Conservation (phyloP, 2,113 vertebrate species). For the Cavia porcellus region DNA sequence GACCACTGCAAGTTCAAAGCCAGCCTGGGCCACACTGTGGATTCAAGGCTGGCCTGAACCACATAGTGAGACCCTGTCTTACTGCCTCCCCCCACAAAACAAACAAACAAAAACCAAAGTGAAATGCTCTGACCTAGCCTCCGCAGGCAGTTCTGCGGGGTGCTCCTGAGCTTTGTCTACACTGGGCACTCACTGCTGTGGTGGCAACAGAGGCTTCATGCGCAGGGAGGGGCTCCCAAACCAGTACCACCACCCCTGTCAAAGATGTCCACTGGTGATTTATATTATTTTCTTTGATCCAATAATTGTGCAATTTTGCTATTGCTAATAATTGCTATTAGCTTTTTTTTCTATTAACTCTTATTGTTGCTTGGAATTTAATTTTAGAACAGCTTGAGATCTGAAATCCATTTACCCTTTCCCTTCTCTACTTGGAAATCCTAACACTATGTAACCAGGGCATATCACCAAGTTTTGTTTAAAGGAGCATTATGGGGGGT, state of each 20-base stretch:
- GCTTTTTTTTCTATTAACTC: background rate
- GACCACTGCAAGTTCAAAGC: background rate
- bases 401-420: background rate
- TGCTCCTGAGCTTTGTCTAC: background rate
- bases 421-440: background rate
- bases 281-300: background rate
- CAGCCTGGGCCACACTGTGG: background rate
- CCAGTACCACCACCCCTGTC: background rate
- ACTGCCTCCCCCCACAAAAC: background rate
- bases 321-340: background rate
- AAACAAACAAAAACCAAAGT: background rate
- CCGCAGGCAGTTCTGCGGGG: too few relatives aligned
- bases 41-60: background rate
- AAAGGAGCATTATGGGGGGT: background rate
- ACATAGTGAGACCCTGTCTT: background rate
- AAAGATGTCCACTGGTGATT: background rate
- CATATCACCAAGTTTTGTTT: background rate
- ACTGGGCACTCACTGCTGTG: too few relatives aligned
- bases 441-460: background rate
- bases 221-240: background rate
- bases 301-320: background rate
- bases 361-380: background rate
- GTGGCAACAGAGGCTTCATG: background rate
- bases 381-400: background rate
- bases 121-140: background rate